phyloP scores from a whole-genome alignment of 1,140 invertebrate species.

The Tetragonula clypearis region DNA sequence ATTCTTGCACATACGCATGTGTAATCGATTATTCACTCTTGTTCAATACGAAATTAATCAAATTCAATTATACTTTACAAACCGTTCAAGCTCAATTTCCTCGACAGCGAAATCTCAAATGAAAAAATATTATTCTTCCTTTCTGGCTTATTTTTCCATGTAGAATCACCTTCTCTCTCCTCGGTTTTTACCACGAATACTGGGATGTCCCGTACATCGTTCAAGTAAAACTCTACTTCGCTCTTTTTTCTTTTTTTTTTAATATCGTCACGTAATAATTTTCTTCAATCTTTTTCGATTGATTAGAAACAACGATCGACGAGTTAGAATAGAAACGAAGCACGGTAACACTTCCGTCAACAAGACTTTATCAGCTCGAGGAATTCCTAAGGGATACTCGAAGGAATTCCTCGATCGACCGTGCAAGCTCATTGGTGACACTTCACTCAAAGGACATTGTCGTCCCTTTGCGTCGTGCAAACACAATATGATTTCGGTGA shows the following conservation, averaged over 20 bases:
- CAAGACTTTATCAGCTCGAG: conserved; percentile 21
- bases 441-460: conserved; percentile 31
- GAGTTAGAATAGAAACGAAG: conserved; percentile 45
- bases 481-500: conserved; percentile 25
- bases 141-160: too few species aligned
- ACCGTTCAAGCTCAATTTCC: too few species aligned
- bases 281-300: background rate
- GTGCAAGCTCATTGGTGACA: conserved; percentile 36
- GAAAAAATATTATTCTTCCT: too few species aligned
- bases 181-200: too few species aligned
- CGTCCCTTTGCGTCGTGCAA: conserved; percentile 57
- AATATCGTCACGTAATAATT: background rate
- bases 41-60: too few species aligned
- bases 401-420: conserved; percentile 23
- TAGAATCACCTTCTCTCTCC: too few species aligned
- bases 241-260: background rate
- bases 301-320: background rate
- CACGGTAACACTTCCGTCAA: conserved; percentile 41
- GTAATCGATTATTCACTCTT: too few species aligned
- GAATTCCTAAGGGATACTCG: conserved; percentile 19
- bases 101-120: too few species aligned
- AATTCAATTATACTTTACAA: too few species aligned
- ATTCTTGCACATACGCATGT: too few species aligned
- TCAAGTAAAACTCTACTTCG: background rate
- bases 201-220: background rate